These are phyloP conservation scores for Penaeus vannamei DNA, from an alignment of 1,140 invertebrate species.

Conservation along the genomic window DNA sequence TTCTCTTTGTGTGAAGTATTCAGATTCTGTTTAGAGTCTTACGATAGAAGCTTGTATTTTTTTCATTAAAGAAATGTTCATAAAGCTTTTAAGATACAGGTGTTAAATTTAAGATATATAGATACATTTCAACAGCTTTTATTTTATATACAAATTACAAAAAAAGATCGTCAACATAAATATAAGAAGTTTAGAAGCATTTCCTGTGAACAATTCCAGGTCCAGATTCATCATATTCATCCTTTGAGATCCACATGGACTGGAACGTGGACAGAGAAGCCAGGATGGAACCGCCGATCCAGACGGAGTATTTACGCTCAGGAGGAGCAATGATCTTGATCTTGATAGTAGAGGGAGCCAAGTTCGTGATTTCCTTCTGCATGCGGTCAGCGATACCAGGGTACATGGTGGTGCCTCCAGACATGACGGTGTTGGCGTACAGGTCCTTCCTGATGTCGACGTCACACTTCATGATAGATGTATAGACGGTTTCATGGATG, in stretches of 20 bases:
- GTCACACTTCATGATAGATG: no score
- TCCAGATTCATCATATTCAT: slow-evolving; percentile 68
- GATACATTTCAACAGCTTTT: no score
- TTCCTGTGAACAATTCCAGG: slow-evolving; percentile 76
- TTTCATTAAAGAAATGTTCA: no score
- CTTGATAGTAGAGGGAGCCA: slow-evolving; percentile 77
- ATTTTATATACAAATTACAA: no score
- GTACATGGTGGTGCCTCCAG: slow-evolving; percentile 79
- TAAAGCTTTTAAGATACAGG: no score
- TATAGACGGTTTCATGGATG: no score
- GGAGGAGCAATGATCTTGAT: slow-evolving; percentile 74
- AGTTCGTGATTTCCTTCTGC: slow-evolving; percentile 76
- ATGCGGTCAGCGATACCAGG: slow-evolving; percentile 77
- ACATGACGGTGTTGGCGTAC: slow-evolving; percentile 65
- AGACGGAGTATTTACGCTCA: slow-evolving; percentile 62
- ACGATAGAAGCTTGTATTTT: no score
- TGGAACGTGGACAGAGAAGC: slow-evolving; percentile 55
- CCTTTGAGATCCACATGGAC: slow-evolving; percentile 57
- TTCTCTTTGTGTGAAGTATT: no score
- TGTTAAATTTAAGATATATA: no score
- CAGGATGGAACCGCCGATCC: slow-evolving; percentile 58
- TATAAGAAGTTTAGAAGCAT: slow-evolving; percentile 74
- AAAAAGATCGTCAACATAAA: no score
- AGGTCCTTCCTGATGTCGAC: no score
- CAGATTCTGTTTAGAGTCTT: no score